These are phyloP conservation scores for Lymantria monacha DNA, from an alignment of 2,888 invertebrate species.

Conservation along the genomic window DNA sequence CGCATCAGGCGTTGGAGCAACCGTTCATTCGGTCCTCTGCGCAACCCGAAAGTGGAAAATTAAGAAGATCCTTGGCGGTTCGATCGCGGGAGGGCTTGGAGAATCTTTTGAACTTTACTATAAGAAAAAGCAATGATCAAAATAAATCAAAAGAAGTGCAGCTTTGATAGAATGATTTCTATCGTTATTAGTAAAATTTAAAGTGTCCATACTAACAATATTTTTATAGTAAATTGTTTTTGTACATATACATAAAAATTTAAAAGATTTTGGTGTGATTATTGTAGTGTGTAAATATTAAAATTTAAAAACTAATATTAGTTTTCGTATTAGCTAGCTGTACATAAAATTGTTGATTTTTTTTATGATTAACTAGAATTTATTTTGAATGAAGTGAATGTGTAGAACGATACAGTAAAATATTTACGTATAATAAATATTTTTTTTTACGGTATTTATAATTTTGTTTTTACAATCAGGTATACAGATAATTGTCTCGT, in stretches of 20 bases:
- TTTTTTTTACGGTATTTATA: too few species aligned
- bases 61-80: conserved; percentile 71
- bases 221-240: background rate
- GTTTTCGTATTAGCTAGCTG: background rate
- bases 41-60: conserved; percentile 61
- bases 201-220: background rate
- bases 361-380: background rate
- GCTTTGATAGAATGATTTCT: conserved; percentile 27
- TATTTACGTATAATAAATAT: too few species aligned
- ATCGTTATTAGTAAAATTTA: background rate
- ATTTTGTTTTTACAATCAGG: too few species aligned
- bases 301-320: too few species aligned
- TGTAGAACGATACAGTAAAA: too few species aligned
- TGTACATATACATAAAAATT: background rate
- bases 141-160: conserved; percentile 53
- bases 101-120: conserved; percentile 64
- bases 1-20: conserved; percentile 55
- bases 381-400: too few species aligned
- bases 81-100: conserved; percentile 73
- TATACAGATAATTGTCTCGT: too few species aligned
- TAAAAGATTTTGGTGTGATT: too few species aligned
- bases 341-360: background rate
- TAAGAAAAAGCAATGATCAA: conserved; percentile 57
- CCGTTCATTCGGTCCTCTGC: conserved; percentile 54
- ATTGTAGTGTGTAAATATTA: too few species aligned